phyloP scores from a whole-genome alignment of 35 echinoderm and acorn worm species.

The Anneissia japonica region DNA sequence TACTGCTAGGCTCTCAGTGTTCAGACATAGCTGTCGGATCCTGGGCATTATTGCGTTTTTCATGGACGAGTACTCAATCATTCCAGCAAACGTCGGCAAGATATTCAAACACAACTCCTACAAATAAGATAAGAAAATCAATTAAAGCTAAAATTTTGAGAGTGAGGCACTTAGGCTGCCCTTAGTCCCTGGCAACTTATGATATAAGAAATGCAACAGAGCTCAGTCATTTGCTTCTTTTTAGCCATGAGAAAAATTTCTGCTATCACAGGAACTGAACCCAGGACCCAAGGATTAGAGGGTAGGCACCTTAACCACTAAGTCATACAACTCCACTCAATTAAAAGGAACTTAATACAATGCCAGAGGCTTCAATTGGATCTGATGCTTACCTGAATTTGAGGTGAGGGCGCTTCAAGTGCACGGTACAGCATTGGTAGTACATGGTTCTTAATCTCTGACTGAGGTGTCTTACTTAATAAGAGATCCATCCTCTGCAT shows the following conservation, averaged over 20 bases:
- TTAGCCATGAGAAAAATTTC: too few relatives aligned
- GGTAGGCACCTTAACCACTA: too few relatives aligned
- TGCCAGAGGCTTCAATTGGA: too few relatives aligned
- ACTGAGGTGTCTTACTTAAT: slow-evolving; percentile 79
- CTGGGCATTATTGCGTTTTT: slow-evolving; percentile 83
- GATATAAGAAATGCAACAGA: too few relatives aligned
- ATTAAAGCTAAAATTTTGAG: too few relatives aligned
- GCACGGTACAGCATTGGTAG: slow-evolving; percentile 89
- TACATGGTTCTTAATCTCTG: slow-evolving; percentile 89
- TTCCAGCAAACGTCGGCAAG: slow-evolving; percentile 84
- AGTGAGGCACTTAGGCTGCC: too few relatives aligned
- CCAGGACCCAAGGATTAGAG: too few relatives aligned
- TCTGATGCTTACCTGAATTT: slow-evolving; percentile 75
- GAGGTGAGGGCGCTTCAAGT: slow-evolving; percentile 75
- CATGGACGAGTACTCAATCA: slow-evolving; percentile 93
- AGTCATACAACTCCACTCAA: too few relatives aligned
- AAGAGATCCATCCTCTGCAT: slow-evolving; percentile 95
- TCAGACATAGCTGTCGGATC: slow-evolving; percentile 82
- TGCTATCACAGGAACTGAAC: too few relatives aligned
- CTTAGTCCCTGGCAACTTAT: too few relatives aligned
- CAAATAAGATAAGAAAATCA: slow-evolving; percentile 6
- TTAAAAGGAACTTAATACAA: too few relatives aligned
- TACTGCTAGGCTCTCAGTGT: slow-evolving; percentile 75
- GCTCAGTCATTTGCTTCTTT: too few relatives aligned
- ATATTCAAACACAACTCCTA: slow-evolving; percentile 92